Evolutionary conservation across 1,140 invertebrate species (phyloP), one percentile per base, ranked within the genome.

Genomic region (Drosophila subpulchrella): DNA sequence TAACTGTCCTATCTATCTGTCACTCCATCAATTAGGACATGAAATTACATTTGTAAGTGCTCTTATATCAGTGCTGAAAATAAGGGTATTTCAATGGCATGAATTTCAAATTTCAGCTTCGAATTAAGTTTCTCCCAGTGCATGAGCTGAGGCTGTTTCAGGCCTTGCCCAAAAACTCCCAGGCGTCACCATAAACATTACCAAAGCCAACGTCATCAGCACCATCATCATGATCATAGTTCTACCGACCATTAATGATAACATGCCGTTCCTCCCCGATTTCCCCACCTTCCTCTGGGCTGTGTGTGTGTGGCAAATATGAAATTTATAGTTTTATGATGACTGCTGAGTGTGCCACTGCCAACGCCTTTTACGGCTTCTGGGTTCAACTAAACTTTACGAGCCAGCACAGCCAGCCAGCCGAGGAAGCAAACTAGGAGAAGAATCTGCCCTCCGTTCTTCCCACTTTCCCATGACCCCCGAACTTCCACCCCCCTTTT

Each of bases 291-390:
- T 27, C 44, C 12, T 32, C 17, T 48, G 27, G 13, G 24, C 42
- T 65, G 51, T 66, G 63, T 63, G 77, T 63, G 77, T 85, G 68
- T 81, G 63, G 78, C 86, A 90, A 90, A 90, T 90, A 91, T 83
- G 86, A 90, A 90, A 90, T 90, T 90, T 90, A 90, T 90, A 86
- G 88, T 90, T 90, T 90, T 90, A 90, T 90, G 86, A 90, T 90
- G 86, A 90, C 86, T 90, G 82, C 82, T 90, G 86, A 90, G 86
- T 86, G 75, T 90, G 86, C 78, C 78, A 86, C 81, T 82, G 86
- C 86, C 86, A 90, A 90, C 81, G 86, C 85, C 78, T 82, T 90
- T 90, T 86, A 79, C 73, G 86, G 86, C 82, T 81, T 80, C 77
- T 81, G 62, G 81, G 82, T 88, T 68, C 75, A 89, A 88, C 83